phyloP scores from a whole-genome alignment of 2,797 vertebrate species.

The Hirundo rustica region DNA sequence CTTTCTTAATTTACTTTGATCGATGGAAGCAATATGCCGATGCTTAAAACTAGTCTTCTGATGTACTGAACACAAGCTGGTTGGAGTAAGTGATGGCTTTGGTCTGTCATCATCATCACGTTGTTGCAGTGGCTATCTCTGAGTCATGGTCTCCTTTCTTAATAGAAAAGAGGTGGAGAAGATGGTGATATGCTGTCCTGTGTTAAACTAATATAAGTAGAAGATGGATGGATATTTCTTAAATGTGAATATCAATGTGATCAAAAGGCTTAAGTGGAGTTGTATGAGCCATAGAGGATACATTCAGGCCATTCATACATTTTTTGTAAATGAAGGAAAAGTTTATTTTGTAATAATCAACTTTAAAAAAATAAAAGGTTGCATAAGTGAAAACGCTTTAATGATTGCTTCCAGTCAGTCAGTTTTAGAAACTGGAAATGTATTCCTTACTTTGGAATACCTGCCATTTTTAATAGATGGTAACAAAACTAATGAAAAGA shows the following conservation, averaged over 20 bases:
- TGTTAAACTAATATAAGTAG: neutral
- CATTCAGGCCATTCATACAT: neutral
- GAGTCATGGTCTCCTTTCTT: neutral
- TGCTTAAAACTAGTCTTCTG: neutral
- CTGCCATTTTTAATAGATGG: neutral
- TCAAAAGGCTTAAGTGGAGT: neutral
- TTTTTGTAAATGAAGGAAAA: neutral
- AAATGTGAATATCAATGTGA: neutral
- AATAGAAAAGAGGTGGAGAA: neutral
- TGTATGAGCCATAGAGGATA: neutral
- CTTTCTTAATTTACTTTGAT: neutral
- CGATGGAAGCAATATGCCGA: neutral
- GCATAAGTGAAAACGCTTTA: neutral
- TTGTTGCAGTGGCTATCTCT: neutral
- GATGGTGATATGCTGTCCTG: neutral
- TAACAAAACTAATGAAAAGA: neutral
- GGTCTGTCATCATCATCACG: neutral
- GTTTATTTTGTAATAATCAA: neutral
- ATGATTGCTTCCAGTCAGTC: neutral
- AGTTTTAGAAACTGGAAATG: neutral
- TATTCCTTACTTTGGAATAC: neutral
- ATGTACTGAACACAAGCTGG: neutral
- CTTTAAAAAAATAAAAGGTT: accelerated
- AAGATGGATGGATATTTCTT: neutral
- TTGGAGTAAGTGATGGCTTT: neutral